Evolutionary conservation across 1,140 invertebrate genomes (phyloP).

Genomic region (Antheraea mylitta): DNA sequence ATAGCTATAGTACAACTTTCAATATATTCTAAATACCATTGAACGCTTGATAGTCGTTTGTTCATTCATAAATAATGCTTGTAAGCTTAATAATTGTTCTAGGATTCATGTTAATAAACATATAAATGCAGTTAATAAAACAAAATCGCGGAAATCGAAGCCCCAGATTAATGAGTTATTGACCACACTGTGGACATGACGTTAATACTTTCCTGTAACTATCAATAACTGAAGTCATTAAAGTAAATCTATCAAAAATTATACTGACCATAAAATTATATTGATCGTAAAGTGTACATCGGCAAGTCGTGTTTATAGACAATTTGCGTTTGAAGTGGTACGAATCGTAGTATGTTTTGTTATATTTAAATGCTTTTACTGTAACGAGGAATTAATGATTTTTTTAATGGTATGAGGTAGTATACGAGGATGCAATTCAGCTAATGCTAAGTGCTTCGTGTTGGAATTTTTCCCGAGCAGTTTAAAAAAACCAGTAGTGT

Average conservation of each 20-base stretch:
- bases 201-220: slow-evolving; percentile 13
- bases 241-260: slow-evolving; percentile 27
- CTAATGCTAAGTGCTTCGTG: no score
- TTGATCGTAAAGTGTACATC: slow-evolving; percentile 23
- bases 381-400: neutral
- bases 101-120: neutral
- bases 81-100: no score
- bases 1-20: no score
- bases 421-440: no score
- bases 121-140: neutral
- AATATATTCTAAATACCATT: no score
- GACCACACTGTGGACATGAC: neutral
- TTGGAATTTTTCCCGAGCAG: no score
- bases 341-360: slow-evolving; percentile 8
- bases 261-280: slow-evolving; percentile 24
- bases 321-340: slow-evolving; percentile 19
- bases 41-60: no score
- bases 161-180: neutral
- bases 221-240: slow-evolving; percentile 21
- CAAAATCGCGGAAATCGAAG: neutral
- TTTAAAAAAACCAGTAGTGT: no score
- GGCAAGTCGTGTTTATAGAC: slow-evolving; percentile 25
- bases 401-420: neutral
- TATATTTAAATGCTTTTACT: slow-evolving; percentile 4
- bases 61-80: no score